These are phyloP conservation scores for Ardeotis arabs DNA, from an alignment of 2,113 vertebrate species.

Conservation along the genomic window DNA sequence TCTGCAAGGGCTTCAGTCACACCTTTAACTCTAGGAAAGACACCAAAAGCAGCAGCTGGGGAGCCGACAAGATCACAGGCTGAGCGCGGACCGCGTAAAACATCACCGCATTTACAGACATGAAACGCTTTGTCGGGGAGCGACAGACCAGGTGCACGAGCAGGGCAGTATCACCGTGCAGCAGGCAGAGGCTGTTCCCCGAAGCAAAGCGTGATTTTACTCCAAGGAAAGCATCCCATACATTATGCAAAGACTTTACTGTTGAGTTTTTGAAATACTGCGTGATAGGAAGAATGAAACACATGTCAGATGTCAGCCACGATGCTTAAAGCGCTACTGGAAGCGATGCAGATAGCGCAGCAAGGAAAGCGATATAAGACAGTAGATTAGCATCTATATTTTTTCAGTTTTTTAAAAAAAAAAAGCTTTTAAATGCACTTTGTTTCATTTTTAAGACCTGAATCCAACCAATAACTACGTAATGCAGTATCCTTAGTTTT, in stretches of 20 bases:
- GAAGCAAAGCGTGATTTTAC: not conserved
- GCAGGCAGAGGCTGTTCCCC: not conserved
- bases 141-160: rapidly evolving
- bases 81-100: not conserved
- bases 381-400: not conserved
- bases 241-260: constrained; percentile 37
- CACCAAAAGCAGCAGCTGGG: not conserved
- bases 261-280: not conserved
- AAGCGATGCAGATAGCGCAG: not conserved
- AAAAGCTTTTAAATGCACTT: not conserved
- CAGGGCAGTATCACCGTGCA: not conserved
- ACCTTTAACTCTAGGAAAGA: not conserved
- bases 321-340: not conserved
- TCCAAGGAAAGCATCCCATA: constrained; percentile 12
- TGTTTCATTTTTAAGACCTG: not conserved
- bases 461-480: not conserved
- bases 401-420: not conserved
- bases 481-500: not conserved
- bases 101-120: not conserved
- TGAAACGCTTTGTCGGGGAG: not conserved
- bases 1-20: not conserved
- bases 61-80: not conserved
- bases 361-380: not conserved
- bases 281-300: not conserved
- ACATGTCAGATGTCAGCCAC: not conserved